Evolutionary conservation across 1,140 invertebrate species (phyloP).

Genomic region (Procambarus virginalis): DNA sequence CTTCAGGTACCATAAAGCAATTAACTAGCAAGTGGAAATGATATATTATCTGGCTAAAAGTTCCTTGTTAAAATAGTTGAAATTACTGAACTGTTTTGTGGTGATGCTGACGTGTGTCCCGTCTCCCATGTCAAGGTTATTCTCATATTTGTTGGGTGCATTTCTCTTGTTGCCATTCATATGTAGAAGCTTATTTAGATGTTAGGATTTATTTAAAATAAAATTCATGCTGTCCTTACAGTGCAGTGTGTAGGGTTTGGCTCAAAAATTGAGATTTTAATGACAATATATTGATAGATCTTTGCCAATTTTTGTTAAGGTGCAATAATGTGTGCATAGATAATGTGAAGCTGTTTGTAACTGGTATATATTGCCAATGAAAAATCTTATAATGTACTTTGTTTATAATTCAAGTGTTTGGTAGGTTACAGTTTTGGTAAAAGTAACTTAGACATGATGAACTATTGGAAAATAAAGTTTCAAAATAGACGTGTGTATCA

Average conservation of each 20-base stretch:
- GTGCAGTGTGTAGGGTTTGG: slow-evolving; percentile 5
- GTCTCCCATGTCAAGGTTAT: neutral
- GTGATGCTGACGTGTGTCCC: neutral
- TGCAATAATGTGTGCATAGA: neutral
- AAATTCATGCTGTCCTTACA: neutral
- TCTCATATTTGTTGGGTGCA: neutral
- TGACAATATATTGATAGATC: slow-evolving; percentile 58
- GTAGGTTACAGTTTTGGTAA: neutral
- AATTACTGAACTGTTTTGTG: neutral
- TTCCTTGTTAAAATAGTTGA: neutral
- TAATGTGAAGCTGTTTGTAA: neutral
- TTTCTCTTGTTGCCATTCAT: neutral
- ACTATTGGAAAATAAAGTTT: too few species aligned
- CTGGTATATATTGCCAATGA: neutral
- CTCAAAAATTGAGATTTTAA: slow-evolving; percentile 30
- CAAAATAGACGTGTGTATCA: too few species aligned
- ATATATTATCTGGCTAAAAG: neutral
- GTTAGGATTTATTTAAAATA: neutral
- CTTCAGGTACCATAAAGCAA: neutral
- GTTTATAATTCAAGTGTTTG: neutral
- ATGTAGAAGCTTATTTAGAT: neutral
- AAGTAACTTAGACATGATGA: neutral
- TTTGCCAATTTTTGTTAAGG: neutral
- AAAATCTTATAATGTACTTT: neutral
- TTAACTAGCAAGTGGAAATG: neutral